Conservation (phyloP, 64 coral and sea anemone species). For the Exaiptasia diaphana region DNA sequence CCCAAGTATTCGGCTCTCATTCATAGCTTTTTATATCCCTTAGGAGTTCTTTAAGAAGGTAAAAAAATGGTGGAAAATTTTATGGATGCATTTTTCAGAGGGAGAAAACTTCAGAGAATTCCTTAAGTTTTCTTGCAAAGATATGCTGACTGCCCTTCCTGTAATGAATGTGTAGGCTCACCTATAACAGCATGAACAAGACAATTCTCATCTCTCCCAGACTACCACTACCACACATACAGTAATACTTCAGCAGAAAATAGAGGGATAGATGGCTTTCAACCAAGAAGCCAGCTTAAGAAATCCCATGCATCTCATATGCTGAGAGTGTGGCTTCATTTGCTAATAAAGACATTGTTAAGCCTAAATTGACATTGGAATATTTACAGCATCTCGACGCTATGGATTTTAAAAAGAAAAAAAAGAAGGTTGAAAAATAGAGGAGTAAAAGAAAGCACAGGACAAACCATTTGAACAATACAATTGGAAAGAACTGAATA, state of each 20-base stretch:
- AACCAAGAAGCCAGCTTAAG: background rate
- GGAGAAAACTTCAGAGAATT: background rate
- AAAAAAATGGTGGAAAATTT: background rate
- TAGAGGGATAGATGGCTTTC: background rate
- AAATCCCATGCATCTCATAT: background rate
- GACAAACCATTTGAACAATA: background rate
- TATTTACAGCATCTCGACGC: background rate
- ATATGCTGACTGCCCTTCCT: background rate
- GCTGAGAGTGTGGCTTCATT: background rate
- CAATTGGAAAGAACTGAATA: background rate
- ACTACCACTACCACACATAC: background rate
- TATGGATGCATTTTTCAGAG: background rate
- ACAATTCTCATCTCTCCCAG: background rate
- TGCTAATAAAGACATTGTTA: background rate
- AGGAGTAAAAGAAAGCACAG: background rate
- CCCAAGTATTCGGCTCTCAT: no score
- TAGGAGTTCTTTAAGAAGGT: no score
- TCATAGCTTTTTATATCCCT: no score
- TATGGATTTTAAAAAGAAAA: background rate
- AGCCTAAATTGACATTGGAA: background rate
- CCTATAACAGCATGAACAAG: background rate
- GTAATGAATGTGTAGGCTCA: background rate
- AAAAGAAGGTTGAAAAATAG: background rate
- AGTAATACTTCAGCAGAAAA: background rate
- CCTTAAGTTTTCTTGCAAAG: background rate